phyloP scores from a whole-genome alignment of 2,113 vertebrate species.

The Salvelinus namaycush region DNA sequence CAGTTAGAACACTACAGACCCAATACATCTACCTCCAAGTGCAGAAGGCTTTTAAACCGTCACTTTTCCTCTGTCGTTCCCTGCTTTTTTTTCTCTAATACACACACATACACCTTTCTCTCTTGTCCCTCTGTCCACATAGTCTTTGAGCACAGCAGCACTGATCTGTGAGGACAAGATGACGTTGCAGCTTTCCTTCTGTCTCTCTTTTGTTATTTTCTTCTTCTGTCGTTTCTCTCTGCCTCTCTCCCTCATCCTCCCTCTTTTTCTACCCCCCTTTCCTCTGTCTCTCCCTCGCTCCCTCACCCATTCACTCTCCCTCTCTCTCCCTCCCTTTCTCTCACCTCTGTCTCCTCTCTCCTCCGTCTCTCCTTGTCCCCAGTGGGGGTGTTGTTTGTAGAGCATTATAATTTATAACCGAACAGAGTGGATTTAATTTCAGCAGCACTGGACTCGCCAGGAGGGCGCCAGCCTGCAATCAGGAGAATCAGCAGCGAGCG shows the following conservation, averaged over 20 bases:
- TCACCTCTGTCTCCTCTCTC: no score
- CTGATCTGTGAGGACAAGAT: no score
- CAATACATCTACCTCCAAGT: no score
- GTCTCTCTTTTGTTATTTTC: no score
- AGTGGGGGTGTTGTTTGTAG: slow-evolving; percentile 98
- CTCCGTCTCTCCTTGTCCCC: slow-evolving; percentile 47
- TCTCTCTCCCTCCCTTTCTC: slow-evolving; percentile 1
- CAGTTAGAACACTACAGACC: no score
- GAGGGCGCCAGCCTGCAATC: slow-evolving; percentile 98
- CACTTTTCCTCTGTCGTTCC: no score
- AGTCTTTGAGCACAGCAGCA: no score
- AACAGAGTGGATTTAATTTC: slow-evolving; percentile 99
- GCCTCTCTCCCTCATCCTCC: not conserved
- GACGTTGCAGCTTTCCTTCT: no score
- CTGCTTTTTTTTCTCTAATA: no score
- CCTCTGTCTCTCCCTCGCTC: slow-evolving; percentile 57
- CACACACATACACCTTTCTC: no score
- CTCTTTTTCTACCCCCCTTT: not conserved
- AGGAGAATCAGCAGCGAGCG: slow-evolving; percentile 78
- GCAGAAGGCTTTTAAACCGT: no score
- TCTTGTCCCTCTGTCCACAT: no score
- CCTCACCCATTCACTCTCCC: not conserved
- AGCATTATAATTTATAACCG: slow-evolving; percentile 99
- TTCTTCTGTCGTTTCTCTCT: slow-evolving; percentile 18
- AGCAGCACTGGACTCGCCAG: slow-evolving; percentile 92